These are phyloP conservation scores for Dendrocincla fuliginosa DNA, from an alignment of 2,797 vertebrate species.

Conservation along the genomic window DNA sequence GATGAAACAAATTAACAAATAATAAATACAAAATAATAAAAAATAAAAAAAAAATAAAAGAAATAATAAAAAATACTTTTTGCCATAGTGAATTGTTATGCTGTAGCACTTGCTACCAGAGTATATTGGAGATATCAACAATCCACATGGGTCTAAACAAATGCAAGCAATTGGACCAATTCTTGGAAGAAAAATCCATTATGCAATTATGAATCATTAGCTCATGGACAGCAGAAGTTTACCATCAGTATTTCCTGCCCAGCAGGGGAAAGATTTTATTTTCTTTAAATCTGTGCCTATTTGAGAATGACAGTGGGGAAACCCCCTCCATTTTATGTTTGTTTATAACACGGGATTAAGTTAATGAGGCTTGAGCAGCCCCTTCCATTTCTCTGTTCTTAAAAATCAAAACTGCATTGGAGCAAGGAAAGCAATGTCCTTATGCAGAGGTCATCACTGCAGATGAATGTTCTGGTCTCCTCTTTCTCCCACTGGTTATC, in stretches of 20 bases:
- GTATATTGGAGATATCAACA: not conserved
- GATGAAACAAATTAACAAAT: not conserved
- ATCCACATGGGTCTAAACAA: not conserved
- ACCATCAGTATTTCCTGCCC: not conserved
- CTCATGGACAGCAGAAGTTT: not conserved
- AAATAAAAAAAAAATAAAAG: no score
- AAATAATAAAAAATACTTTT: not conserved
- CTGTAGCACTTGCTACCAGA: not conserved
- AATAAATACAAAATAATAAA: not conserved
- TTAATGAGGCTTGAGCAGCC: not conserved
- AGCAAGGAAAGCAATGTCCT: not conserved
- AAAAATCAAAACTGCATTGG: not conserved
- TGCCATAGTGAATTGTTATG: not conserved
- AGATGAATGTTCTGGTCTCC: not conserved
- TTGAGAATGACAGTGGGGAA: not conserved
- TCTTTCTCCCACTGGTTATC: not conserved
- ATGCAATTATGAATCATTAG: not conserved
- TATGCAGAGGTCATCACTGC: not conserved
- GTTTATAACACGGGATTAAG: not conserved
- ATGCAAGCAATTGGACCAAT: not conserved
- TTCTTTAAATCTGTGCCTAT: not conserved
- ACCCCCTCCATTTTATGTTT: not conserved
- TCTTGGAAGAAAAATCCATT: not conserved
- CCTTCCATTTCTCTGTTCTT: not conserved
- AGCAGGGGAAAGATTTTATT: not conserved